These are phyloP conservation scores for Acromyrmex charruanus DNA, from an alignment of 1,140 invertebrate species.

Conservation along the genomic window DNA sequence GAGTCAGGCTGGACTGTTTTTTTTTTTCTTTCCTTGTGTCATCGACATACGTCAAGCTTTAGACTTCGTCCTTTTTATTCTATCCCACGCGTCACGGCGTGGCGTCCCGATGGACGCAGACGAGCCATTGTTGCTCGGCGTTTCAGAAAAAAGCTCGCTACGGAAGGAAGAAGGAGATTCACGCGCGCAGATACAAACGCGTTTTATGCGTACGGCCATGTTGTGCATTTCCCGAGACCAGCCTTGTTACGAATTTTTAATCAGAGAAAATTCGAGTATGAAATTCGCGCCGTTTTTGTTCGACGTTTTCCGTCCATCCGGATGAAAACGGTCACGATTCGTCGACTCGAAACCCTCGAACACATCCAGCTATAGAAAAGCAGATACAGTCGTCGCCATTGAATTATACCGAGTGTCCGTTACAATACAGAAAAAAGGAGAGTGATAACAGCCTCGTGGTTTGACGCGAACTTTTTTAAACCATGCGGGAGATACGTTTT, in stretches of 20 bases:
- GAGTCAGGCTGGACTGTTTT: not conserved
- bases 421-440: slow-evolving; percentile 41
- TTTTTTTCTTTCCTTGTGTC: slow-evolving; percentile 25
- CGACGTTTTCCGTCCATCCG: slow-evolving; percentile 6
- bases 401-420: slow-evolving; percentile 49
- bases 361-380: slow-evolving; percentile 32
- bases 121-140: slow-evolving; percentile 46
- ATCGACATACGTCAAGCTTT: slow-evolving; percentile 54
- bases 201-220: slow-evolving; percentile 16
- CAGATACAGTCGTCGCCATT: slow-evolving; percentile 43
- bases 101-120: slow-evolving; percentile 28
- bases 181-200: not conserved
- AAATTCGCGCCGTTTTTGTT: slow-evolving; percentile 47
- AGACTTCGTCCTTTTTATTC: slow-evolving; percentile 42
- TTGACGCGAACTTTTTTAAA: slow-evolving; percentile 41
- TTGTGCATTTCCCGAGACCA: slow-evolving; percentile 13
- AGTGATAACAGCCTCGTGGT: slow-evolving; percentile 40
- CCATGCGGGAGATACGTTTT: slow-evolving; percentile 49
- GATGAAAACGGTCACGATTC: slow-evolving; percentile 50
- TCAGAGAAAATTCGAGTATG: slow-evolving; percentile 51
- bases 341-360: slow-evolving; percentile 44
- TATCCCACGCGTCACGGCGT: slow-evolving; percentile 15
- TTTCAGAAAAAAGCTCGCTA: slow-evolving; percentile 49
- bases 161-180: slow-evolving; percentile 46
- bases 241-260: slow-evolving; percentile 57